Conservation (phyloP, 2,113 vertebrate genomes). For the Brachirus orientalis region DNA sequence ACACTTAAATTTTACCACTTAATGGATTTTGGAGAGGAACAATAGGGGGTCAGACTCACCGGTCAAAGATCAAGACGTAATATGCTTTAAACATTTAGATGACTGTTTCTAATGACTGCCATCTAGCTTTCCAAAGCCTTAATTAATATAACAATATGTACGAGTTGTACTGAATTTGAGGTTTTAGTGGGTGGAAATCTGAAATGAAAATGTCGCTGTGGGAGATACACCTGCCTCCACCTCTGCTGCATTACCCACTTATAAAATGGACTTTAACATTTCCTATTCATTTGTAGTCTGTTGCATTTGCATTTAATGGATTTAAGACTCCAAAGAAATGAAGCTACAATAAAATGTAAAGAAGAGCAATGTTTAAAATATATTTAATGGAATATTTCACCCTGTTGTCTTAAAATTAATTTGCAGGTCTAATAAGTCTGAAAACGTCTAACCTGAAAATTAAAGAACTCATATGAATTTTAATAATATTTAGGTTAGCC, state of each 20-base stretch:
- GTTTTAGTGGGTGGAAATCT: constrained; percentile 23
- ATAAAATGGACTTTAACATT: no score
- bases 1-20: not conserved
- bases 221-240: not conserved
- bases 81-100: not conserved
- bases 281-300: not conserved
- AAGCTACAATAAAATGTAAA: no score
- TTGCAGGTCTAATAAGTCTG: no score
- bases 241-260: no score
- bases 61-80: constrained; percentile 4
- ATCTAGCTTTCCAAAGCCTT: constrained; percentile 26
- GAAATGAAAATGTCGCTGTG: constrained; percentile 13
- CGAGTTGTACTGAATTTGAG: constrained; percentile 22
- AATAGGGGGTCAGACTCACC: not conserved
- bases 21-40: constrained; percentile 11
- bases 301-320: no score
- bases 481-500: no score
- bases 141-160: constrained; percentile 16
- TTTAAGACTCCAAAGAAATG: no score
- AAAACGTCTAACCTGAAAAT: no score
- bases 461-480: no score
- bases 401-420: no score
- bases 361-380: no score
- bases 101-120: not conserved
- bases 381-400: no score